Base-by-base conservation (phyloP, 2,797 vertebrate genomes). In the Acrocephalus scirpaceus region DNA sequence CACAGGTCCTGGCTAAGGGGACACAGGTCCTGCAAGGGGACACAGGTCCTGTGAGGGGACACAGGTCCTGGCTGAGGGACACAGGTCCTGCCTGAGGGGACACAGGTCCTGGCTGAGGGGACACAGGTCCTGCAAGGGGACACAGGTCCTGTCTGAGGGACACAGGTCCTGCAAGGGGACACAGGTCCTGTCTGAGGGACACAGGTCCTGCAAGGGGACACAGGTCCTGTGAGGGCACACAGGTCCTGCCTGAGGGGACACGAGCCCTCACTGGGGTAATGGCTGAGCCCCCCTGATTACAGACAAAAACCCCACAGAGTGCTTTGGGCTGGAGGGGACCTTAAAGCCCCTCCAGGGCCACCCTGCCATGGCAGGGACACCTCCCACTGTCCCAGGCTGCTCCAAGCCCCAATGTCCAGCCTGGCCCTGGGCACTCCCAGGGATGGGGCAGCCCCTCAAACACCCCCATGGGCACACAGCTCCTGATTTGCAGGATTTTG, bases 371-470 rank as follows among this genome's bases (percentile, higher is more conserved):
- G 47, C 53, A 81, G 69, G 47, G 76, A 38, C 48, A 32, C 19
- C 71, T 81, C 0, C 26, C 70, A 10, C 48, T 16, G 9, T 4
- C 10, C 61, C 77, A 62, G 30, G 48, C 0, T 20, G 48, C 42
- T 56, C 22, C 54, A 5, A 48, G 10, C 26, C 40, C 34, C 12
- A 11, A 13, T 0, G 0, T 16, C 70, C 70, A 81, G 0, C 27
- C 65, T 14, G 44, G 27, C 70, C 62, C 3, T 14, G 78, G 71
- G 3, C 86, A 32, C 32, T 42, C 0, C 30, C 48, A 40, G 54
- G 42, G 62, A 13, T 27, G 53, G 53, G n/a, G 29, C 47, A 60
- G 86, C 86, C 69, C 32, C 80, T 45, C 73, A 9, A 30, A 7
- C 69, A 11, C 9, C 54, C 15, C 19, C 75, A 29, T 1, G 0